A percentile compares a stretch with the other conserved stretches of the same genome.
These are phyloP conservation scores for Ageneiosus marmoratus DNA, from an alignment of 2,113 vertebrate species.

Conservation along the genomic window DNA sequence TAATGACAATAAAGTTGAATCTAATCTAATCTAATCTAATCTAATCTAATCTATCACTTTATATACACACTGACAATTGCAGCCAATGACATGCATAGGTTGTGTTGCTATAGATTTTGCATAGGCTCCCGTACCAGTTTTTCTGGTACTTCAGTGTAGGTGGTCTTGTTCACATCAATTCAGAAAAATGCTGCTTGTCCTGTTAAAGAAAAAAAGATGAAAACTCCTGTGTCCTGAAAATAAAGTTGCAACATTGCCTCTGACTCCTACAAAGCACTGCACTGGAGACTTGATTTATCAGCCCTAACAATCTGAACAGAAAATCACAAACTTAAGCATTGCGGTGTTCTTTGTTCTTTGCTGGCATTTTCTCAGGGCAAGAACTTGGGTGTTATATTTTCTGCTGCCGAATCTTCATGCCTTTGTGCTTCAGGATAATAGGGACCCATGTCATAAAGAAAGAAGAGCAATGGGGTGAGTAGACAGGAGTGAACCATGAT, in stretches of 20 bases:
- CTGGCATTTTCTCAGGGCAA: not conserved
- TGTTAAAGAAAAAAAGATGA: not conserved
- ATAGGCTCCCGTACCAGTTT: too few species aligned
- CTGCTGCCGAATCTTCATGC: not conserved
- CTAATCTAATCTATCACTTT: too few species aligned
- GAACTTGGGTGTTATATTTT: not conserved
- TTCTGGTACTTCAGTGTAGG: too few species aligned
- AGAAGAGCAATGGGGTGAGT: slow-evolving; percentile 12
- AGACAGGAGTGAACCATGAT: slow-evolving; percentile 18
- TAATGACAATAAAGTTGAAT: too few species aligned
- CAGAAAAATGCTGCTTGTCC: too few species aligned
- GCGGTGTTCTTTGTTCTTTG: not conserved
- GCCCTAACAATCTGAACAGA: not conserved
- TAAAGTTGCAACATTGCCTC: not conserved
- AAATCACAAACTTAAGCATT: not conserved
- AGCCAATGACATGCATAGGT: too few species aligned
- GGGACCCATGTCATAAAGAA: slow-evolving; percentile 39
- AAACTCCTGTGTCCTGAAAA: not conserved
- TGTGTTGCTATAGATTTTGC: too few species aligned
- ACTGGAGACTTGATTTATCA: not conserved
- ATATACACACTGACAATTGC: too few species aligned
- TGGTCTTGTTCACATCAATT: too few species aligned
- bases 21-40: too few species aligned
- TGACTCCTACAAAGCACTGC: not conserved
- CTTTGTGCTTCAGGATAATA: slow-evolving; percentile 16